Evolutionary conservation across 2,113 vertebrate genomes (phyloP), one percentile per base, ranked within the genome.

Genomic region (Acrocephalus kingi): DNA sequence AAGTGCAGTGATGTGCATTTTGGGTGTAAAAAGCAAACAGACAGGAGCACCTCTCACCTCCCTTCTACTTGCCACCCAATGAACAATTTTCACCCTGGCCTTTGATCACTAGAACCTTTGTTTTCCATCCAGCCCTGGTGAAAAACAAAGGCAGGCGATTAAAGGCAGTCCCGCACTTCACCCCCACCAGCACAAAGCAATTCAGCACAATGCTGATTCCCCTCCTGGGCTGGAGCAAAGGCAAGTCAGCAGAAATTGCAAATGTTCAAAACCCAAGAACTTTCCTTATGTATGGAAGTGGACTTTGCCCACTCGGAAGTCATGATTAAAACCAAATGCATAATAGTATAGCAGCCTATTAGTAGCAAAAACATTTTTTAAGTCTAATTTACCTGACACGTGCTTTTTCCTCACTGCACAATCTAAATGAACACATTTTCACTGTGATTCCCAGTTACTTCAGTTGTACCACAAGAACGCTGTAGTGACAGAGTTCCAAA

Each of bases 251-350:
- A 94, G 56, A 95, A 90, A 91, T 5, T 49, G 46, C 58, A 67
- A 83, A 59, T 30, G 31, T 72, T 84, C 89, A 77, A 93, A 92
- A 83, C n/a, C 23, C 45, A 90, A 72, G 35, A 95, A 81, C 49
- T 45, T 41, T 76, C 37, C 45, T 84, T 68, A 63, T 43, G 48
- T 33, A 69, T 62, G 56, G 59, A 89, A 90, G 49, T 28, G 25
- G 77, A 89, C 64, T 61, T 61, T 66, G 49, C n/a, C 37, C 41
- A 75, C 58, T 69, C 0, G 0, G 81, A 33, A 90, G 49, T 78
- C 88, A 55, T 51, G 58, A 89, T 95, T 89, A 89, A 90, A 96
- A 90, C 22, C 58, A 92, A 94, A 94, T 35, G 49, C 41, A n/a
- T 90, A 82, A 69, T 13, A 46, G n/a, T 31, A 88, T 0, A 89